Evolutionary conservation across 2,888 invertebrate genomes (phyloP), one percentile per base, ranked within the genome.

Genomic region (Hemistola chrysoprasaria): DNA sequence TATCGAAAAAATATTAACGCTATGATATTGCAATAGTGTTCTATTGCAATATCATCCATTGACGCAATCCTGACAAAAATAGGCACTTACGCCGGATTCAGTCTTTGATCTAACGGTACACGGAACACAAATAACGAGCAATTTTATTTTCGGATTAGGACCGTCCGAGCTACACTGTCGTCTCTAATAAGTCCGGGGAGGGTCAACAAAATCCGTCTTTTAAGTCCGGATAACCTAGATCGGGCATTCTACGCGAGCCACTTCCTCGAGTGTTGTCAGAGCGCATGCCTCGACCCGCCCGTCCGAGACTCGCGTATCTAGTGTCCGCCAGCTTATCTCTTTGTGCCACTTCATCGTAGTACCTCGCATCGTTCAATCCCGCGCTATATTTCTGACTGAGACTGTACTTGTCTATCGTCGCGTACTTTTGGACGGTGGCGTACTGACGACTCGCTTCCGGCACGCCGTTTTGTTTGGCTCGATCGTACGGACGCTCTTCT

Each of bases 191-290:
- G 66, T 90, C 90, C 53, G 87, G 83, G 52, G 78, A 80, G 83
- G 92, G 93, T 93, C 93, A 93, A 93, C 93, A 93, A 81, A 93
- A 92, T 75, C 92, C 92, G 71, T 93, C 93, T 76, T 93, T 93
- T 52, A 92, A 90, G 63, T 93, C 91, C 27, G 90, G 85, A 65
- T 88, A 90, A 47, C 89, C 90, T 59, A 87, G 76, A 64, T 89
- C 90, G 35, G 86, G 89, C 73, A 89, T 78, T 73, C 78, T 72
- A 56, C 83, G 74, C 20, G 88, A 87, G 42, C 83, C 83, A 35
- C 74, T 85, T 22, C 83, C 82, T 58, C 81, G 29, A 11, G 16
- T 72, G 59, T 78, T 84, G 48, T 87, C 88, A 32, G 69, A 65
- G 39, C 87, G 78, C 53, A 73, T 62, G 43, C 84, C 75, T 50